Evolutionary conservation across 2,113 vertebrate genomes (phyloP).

Genomic region (Chlamydotis undulata): DNA sequence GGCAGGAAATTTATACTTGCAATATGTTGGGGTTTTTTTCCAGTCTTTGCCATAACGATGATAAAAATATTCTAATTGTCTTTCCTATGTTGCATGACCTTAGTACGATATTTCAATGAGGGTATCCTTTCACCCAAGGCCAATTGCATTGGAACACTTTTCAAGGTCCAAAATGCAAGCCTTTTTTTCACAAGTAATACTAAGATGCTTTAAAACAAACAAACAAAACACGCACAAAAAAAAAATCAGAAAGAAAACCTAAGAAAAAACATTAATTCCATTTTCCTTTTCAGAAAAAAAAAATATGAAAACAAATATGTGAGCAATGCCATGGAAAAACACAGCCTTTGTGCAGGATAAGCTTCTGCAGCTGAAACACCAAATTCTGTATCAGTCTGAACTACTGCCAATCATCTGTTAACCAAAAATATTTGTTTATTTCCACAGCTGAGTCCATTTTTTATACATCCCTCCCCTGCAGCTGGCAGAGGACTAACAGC

Average conservation of each 20-base stretch:
- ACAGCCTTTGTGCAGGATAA: neutral
- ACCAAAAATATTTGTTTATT: neutral
- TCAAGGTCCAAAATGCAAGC: neutral
- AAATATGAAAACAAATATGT: neutral
- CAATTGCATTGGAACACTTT: neutral
- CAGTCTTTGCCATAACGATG: neutral
- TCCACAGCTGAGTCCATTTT: neutral
- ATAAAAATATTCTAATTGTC: neutral
- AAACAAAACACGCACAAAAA: neutral
- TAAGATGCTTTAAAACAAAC: neutral
- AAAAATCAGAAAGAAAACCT: neutral
- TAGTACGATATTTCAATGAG: neutral
- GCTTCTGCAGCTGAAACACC: neutral
- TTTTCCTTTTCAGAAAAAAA: neutral
- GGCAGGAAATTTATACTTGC: neutral
- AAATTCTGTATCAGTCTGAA: neutral
- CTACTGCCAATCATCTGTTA: neutral
- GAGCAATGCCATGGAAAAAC: neutral
- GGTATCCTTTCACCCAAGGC: neutral
- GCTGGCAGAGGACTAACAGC: neutral
- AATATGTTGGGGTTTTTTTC: accelerated
- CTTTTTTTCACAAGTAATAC: neutral
- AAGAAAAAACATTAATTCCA: neutral
- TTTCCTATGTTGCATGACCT: neutral
- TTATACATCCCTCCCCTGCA: neutral